Base-by-base conservation (phyloP, 2,888 invertebrate species). In the Rosalia funebris region DNA sequence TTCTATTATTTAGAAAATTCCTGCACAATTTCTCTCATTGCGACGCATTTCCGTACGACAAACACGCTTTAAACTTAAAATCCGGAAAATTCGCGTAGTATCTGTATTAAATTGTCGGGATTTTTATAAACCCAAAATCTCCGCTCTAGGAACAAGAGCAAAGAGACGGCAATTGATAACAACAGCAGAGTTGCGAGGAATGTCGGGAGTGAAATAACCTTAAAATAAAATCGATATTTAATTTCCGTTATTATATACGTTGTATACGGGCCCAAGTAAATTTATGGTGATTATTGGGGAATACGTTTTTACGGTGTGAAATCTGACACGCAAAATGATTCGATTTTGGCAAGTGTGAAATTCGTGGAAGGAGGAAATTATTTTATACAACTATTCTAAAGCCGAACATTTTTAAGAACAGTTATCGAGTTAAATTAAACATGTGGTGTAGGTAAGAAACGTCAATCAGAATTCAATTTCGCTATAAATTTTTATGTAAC, bases 231-330 rank as follows among this genome's bases (percentile, higher is more conserved):
- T 56, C 56, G 46, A 56, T 56, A 56, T 56, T 56, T 56, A 56
- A 56, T 56, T 56, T 56, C 56, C 56, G 56, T 37, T 56, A 31
- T 56, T 46, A 56, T 56, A 46, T 56, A 46, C 56, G 56, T 37
- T 56, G 16, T 56, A 46, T 16, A 41, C 19, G 37, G 20, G 11
- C 37, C 32, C 11, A 25, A 15, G 46, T 12, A 46, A 56, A 56
- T 56, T 56, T 56, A 56, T 56, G 56, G 46, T 46, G 56, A 46
- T 47, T 56, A 56, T 56, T 56, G 46, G 17, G 25, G 31, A 56
- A 37, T 46, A 25, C 25, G 25, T 25, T 25, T 25, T 25, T 25
- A 25, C 25, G 7, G 7, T 25, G 25, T 7, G 25, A 7, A 25
- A 25, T 25, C 4, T 25, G 25, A 25, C 25, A 25, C 25, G 25